Base-by-base conservation (phyloP, 1,140 invertebrate genomes). In the Philopotamus ludificatus region DNA sequence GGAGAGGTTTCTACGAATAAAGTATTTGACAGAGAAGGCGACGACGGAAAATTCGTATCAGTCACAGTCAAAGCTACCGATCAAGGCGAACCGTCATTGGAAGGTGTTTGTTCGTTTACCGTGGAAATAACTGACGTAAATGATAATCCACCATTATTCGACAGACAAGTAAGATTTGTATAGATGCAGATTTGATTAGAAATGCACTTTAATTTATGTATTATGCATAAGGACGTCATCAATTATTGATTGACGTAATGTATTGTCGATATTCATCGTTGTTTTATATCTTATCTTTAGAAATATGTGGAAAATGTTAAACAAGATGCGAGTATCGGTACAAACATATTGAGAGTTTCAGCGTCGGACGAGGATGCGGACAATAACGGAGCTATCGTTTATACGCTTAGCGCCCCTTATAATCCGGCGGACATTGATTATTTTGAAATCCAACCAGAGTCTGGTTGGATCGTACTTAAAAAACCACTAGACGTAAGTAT, bases 251-350 rank as follows among this genome's bases (percentile, higher is more conserved):
- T 51, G 28, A 2, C 28, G 22, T 51, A 51, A 12, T 25, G 23
- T 8, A 25, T 51, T 51, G 12, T 22, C 10, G 10, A 34, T 15
- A 34, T 54, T 34, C 1, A 34, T 34, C 20, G 3, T 54, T 16
- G 2, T n/a, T 4, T 4, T 15, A 49, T 4, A 2, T 3, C 3
- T 53, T 53, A 15, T 23, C 81, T 82, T 26, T 78, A 94, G 92
- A 94, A 94, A 92, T 97, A 96, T 79, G 89, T 94, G 66, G 94
- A 97, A 77, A 95, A 96, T 79, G 93, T 97, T 9, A 96, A 96
- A 79, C 94, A 97, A 84, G 94, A 97, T 75, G 94, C 94, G 20
- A 95, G 92, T 78, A 94, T 95, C 70, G 94, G 94, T 42, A 95
- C 93, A 25, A 96, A 95, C 76, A 96, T 97, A 70, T 79, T 97